A percentile compares a stretch with the other conserved stretches of the same genome.
Evolutionary conservation across 2,888 invertebrate species (phyloP).

Genomic region (Gymnocheta viridis): DNA sequence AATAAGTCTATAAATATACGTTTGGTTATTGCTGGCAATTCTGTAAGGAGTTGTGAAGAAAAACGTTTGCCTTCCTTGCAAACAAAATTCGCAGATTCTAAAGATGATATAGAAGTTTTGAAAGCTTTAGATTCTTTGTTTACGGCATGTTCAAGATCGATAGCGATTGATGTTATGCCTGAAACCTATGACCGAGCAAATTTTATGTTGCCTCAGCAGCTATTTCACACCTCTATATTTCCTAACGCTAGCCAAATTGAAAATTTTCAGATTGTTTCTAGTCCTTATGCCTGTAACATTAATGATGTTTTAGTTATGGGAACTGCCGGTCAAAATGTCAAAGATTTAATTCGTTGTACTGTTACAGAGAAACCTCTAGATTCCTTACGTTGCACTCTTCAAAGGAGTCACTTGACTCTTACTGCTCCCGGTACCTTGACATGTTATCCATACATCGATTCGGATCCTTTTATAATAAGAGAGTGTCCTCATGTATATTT

Average conservation of each 20-base stretch:
- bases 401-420: slow-evolving; percentile 95
- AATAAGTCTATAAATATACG: slow-evolving; percentile 85
- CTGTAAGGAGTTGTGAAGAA: slow-evolving; percentile 77
- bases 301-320: slow-evolving; percentile 84
- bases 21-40: slow-evolving; percentile 90
- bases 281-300: slow-evolving; percentile 91
- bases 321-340: slow-evolving; percentile 92
- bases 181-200: slow-evolving; percentile 95
- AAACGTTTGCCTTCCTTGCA: slow-evolving; percentile 75
- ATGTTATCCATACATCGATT: slow-evolving; percentile 91
- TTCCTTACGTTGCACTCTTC: slow-evolving; percentile 89
- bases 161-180: slow-evolving; percentile 94
- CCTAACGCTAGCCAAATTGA: slow-evolving; percentile 86
- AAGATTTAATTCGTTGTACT: slow-evolving; percentile 89
- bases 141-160: slow-evolving; percentile 81
- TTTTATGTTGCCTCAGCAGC: slow-evolving; percentile 95
- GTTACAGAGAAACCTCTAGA: slow-evolving; percentile 87
- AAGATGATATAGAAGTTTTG: slow-evolving; percentile 84
- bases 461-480: slow-evolving; percentile 93
- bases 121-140: slow-evolving; percentile 85
- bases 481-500: slow-evolving; percentile 94
- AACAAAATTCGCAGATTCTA: slow-evolving; percentile 75
- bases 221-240: slow-evolving; percentile 94
- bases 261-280: slow-evolving; percentile 90
- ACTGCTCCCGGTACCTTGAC: slow-evolving; percentile 95